These are phyloP conservation scores for Sylvia atricapilla DNA, from an alignment of 2,113 vertebrate species.

Conservation along the genomic window DNA sequence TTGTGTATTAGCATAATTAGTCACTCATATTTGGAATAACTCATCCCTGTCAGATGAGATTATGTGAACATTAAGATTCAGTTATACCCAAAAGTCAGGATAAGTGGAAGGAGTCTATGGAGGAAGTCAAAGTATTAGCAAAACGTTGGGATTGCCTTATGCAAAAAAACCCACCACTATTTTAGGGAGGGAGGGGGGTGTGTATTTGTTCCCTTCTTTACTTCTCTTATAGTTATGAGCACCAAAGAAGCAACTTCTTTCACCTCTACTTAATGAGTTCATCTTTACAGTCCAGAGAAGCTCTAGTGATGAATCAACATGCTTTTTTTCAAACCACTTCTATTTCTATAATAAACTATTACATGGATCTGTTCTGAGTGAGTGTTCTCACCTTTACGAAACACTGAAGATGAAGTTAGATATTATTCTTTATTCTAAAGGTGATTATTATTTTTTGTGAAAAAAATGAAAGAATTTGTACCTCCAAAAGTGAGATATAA, in stretches of 20 bases:
- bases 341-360: not conserved
- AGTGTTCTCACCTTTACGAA: not conserved
- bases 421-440: not conserved
- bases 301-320: not conserved
- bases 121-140: not conserved
- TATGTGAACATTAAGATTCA: not conserved
- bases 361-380: accelerated
- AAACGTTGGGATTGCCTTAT: not conserved
- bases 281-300: not conserved
- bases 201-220: not conserved
- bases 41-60: not conserved
- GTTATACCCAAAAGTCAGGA: not conserved
- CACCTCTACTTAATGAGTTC: not conserved
- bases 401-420: not conserved
- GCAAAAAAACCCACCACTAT: not conserved
- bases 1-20: not conserved
- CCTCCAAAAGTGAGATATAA: not conserved
- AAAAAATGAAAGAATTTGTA: not conserved
- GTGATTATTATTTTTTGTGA: not conserved
- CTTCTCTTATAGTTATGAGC: not conserved
- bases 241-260: not conserved
- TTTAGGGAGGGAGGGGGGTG: too few species aligned
- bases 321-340: not conserved
- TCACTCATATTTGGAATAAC: not conserved
- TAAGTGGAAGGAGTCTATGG: not conserved